Percentiles rank a stretch among this genome's conserved stretches.
phyloP scores from a whole-genome alignment of 2,797 vertebrate genomes.

The Tadarida brasiliensis region DNA sequence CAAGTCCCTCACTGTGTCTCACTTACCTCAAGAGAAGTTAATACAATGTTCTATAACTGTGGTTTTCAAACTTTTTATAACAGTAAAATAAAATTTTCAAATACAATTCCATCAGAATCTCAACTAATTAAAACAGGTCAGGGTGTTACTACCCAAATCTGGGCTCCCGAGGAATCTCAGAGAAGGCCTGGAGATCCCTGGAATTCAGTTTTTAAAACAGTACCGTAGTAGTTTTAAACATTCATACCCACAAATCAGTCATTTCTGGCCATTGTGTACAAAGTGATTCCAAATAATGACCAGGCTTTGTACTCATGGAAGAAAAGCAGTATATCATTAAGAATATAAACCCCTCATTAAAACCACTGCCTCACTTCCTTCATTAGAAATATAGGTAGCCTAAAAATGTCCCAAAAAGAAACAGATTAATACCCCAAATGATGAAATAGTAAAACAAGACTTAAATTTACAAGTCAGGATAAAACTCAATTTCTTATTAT shows the following conservation, averaged over 20 bases:
- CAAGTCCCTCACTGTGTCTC: neutral
- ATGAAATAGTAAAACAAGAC: neutral
- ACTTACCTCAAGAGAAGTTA: neutral
- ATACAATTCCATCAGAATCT: conserved; percentile 32
- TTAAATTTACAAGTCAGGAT: neutral
- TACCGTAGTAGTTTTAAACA: neutral
- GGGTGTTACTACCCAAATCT: neutral
- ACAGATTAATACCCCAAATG: neutral
- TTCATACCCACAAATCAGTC: neutral
- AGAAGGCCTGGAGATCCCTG: neutral
- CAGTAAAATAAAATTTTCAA: conserved; percentile 46
- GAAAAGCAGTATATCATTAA: neutral
- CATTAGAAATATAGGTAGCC: neutral
- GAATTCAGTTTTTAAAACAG: neutral
- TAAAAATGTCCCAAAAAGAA: neutral
- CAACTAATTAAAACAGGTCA: neutral
- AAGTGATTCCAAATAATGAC: neutral
- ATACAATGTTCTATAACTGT: neutral
- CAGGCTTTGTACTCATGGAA: neutral
- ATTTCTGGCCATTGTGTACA: neutral
- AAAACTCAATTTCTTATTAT: neutral
- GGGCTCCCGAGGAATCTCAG: neutral
- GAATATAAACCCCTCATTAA: neutral
- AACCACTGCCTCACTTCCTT: neutral
- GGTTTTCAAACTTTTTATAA: conserved; percentile 28